Base-by-base conservation (phyloP, 2,888 invertebrate genomes). In the Elegia similella region DNA sequence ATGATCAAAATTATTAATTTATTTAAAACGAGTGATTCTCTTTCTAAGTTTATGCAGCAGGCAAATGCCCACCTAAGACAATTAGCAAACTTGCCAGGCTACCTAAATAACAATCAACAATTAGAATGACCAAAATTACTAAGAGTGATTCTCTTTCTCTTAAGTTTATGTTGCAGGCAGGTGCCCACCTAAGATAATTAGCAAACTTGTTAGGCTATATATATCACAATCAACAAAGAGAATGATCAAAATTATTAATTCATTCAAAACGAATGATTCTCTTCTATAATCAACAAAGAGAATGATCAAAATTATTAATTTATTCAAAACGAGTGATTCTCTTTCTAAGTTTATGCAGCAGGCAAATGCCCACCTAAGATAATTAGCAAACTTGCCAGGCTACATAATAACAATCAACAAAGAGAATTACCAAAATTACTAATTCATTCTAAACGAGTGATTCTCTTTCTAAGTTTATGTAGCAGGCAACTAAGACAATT, bases 381-480 rank as follows among this genome's bases (percentile, higher is more conserved):
- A 75, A 76, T 74, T 73, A 72, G 63, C 65, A 52, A 78, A 76
- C 67, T 75, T 74, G 61, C 70, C 71, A 59, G 68, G 69, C 68
- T 69, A n/a, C n/a, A n/a, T n/a, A n/a, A n/a, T n/a, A n/a, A n/a
- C n/a, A n/a, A n/a, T n/a, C n/a, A n/a, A n/a, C n/a, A n/a, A n/a
- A n/a, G n/a, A 34, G 12, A 34, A 12, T 10, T 12, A 34, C 3
- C 34, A 34, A 8, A 34, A 34, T 34, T 8, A 34, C 34, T 34
- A 10, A 34, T 34, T 34, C 34, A 34, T n/a, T n/a, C n/a, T n/a
- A n/a, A n/a, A 34, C 8, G 10, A 34, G 34, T 8, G 34, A 34
- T 34, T 34, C 34, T 10, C 8, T 8, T 8, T 8, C 12, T 34
- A 34, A 34, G 42, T 46, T 42, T 56, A 63, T 66, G 69, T 66